Conservation (phyloP, 2,888 invertebrate species). For the Galeopsomyia nigrocyanea region DNA sequence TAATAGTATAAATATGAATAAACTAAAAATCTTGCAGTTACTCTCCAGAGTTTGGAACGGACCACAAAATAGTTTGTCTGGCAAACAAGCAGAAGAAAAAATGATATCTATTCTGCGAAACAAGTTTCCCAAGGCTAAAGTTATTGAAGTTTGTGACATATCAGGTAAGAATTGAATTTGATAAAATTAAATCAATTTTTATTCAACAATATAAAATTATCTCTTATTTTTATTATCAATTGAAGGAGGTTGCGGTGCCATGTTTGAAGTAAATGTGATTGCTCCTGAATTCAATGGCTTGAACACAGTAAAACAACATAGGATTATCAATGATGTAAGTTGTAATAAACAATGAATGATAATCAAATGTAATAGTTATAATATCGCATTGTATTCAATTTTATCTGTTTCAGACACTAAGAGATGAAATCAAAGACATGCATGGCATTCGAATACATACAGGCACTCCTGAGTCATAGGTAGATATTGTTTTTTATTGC, state of each 20-base stretch:
- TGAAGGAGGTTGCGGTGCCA: slow-evolving; percentile 84
- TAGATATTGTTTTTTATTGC: slow-evolving; percentile 26
- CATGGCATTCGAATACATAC: slow-evolving; percentile 87
- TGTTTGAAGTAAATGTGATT: slow-evolving; percentile 81
- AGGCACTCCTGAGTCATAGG: slow-evolving; percentile 66
- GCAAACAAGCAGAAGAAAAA: slow-evolving; percentile 65
- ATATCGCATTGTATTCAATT: slow-evolving; percentile 1
- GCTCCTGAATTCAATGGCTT: slow-evolving; percentile 80
- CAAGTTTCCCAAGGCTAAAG: slow-evolving; percentile 75
- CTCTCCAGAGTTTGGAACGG: slow-evolving; percentile 66
- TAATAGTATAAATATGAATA: slow-evolving; percentile 53
- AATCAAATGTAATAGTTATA: not conserved
- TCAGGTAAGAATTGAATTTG: slow-evolving; percentile 69
- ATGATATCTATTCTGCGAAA: slow-evolving; percentile 68
- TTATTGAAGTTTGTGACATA: slow-evolving; percentile 78
- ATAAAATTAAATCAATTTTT: slow-evolving; percentile 30
- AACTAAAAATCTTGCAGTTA: slow-evolving; percentile 65
- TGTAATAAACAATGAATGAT: no score
- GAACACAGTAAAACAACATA: slow-evolving; percentile 81
- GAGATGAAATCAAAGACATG: slow-evolving; percentile 85
- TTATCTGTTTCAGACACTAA: slow-evolving; percentile 71
- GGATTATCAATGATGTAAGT: slow-evolving; percentile 76
- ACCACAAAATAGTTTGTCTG: slow-evolving; percentile 57
- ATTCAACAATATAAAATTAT: slow-evolving; percentile 19
- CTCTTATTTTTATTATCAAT: not conserved